A percentile compares a stretch with the other conserved stretches of the same genome.
phyloP scores from a whole-genome alignment of 2,113 vertebrate species.

The Prionailurus bengalensis region DNA sequence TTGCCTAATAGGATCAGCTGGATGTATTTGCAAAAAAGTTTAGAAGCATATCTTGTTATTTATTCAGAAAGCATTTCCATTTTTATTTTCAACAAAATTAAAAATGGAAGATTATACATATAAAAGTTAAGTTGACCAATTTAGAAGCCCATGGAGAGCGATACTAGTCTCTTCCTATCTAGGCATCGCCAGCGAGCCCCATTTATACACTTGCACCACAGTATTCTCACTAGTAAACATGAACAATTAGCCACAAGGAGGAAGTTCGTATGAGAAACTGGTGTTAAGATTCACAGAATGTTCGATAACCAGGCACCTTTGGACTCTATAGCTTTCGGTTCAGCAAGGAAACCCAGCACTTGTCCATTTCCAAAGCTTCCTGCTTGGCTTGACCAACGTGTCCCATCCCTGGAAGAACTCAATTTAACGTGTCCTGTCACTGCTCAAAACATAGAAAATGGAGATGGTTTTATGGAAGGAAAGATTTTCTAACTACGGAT shows the following conservation, averaged over 20 bases:
- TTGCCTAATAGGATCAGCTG: not conserved
- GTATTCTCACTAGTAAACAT: not conserved
- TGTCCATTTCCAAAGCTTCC: not conserved
- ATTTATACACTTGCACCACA: too few species aligned
- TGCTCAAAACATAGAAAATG: constrained; percentile 7
- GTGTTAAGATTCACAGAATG: not conserved
- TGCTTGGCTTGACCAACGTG: not conserved
- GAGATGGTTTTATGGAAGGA: not conserved
- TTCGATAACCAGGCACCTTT: not conserved
- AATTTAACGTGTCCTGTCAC: not conserved
- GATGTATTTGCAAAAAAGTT: not conserved
- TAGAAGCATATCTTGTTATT: not conserved
- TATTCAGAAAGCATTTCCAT: not conserved
- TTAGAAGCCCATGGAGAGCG: not conserved
- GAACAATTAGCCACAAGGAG: not conserved
- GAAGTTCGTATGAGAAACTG: not conserved
- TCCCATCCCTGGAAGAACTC: not conserved
- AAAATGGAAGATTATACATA: not conserved
- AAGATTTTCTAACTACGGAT: not conserved
- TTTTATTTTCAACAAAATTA: not conserved
- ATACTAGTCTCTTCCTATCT: not conserved
- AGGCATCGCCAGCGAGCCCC: not conserved
- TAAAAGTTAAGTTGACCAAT: not conserved
- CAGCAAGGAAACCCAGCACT: not conserved
- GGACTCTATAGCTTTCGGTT: not conserved